Evolutionary conservation across 2,113 vertebrate species (phyloP).

Genomic region (Strix uralensis): DNA sequence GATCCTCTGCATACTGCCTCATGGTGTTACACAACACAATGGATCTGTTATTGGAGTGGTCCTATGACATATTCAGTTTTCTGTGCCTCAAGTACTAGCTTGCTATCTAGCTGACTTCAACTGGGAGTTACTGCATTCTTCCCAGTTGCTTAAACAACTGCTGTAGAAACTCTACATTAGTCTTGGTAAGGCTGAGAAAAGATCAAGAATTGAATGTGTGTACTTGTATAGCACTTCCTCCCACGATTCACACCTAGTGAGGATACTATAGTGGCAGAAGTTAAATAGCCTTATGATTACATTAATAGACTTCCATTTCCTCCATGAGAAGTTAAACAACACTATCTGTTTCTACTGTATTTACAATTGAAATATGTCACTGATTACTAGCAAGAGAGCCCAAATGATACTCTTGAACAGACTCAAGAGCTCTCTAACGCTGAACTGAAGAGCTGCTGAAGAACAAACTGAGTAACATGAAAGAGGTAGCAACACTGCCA

Average conservation of each 20-base stretch:
- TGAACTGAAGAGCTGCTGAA: background rate
- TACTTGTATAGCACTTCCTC: background rate
- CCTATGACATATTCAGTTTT: background rate
- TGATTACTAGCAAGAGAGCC: background rate
- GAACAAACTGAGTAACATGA: background rate
- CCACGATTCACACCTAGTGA: background rate
- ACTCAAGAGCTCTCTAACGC: background rate
- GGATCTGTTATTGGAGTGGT: background rate
- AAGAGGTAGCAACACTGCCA: background rate
- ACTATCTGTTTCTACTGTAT: background rate
- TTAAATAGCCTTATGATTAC: background rate
- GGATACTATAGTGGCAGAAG: background rate
- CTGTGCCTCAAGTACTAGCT: background rate
- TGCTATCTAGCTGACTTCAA: background rate
- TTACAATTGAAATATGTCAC: constrained; percentile 2
- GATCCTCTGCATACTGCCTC: background rate
- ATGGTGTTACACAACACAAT: background rate
- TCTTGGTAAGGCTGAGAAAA: background rate
- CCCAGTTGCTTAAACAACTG: background rate
- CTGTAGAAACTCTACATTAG: background rate
- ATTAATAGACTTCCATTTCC: background rate
- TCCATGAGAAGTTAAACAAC: background rate
- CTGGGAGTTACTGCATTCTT: background rate
- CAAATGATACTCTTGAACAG: background rate
- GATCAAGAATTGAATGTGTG: background rate